Conservation (phyloP, 2,113 vertebrate species). For the Gasterosteus nipponicus region DNA sequence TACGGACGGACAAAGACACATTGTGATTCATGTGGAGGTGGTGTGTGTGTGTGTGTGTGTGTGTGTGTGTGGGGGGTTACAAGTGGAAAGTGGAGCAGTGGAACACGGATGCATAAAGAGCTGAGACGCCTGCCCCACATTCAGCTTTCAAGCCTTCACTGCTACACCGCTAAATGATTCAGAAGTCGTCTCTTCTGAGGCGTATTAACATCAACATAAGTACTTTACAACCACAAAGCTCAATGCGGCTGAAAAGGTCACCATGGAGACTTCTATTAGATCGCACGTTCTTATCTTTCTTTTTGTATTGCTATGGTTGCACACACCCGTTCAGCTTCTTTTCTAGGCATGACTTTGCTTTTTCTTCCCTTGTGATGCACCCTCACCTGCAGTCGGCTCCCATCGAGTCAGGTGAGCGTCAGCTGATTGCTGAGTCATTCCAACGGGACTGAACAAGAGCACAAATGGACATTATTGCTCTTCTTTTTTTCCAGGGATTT, state of each 20-base stretch:
- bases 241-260: constrained; percentile 2
- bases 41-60: not conserved
- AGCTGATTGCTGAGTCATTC: not conserved
- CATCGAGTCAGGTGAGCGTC: constrained; percentile 2
- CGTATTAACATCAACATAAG: constrained; percentile 44
- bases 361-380: not conserved
- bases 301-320: not conserved
- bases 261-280: not conserved
- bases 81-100: constrained; percentile 60
- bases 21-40: not conserved
- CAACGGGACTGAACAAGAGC: not conserved
- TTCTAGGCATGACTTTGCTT: constrained; percentile 9
- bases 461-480: not conserved
- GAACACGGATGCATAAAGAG: constrained; percentile 67
- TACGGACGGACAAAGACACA: not conserved
- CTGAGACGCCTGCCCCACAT: constrained; percentile 66
- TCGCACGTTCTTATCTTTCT: not conserved
- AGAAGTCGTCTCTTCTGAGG: constrained; percentile 52
- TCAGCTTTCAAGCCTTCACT: constrained; percentile 64
- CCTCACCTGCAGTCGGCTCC: not conserved
- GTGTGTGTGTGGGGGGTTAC: constrained; percentile 4
- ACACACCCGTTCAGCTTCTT: constrained; percentile 1
- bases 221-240: constrained; percentile 27
- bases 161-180: constrained; percentile 69
- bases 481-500: constrained; percentile 32